Conservation (phyloP, 2,797 vertebrate genomes). For the Syngnathus rostellatus region DNA sequence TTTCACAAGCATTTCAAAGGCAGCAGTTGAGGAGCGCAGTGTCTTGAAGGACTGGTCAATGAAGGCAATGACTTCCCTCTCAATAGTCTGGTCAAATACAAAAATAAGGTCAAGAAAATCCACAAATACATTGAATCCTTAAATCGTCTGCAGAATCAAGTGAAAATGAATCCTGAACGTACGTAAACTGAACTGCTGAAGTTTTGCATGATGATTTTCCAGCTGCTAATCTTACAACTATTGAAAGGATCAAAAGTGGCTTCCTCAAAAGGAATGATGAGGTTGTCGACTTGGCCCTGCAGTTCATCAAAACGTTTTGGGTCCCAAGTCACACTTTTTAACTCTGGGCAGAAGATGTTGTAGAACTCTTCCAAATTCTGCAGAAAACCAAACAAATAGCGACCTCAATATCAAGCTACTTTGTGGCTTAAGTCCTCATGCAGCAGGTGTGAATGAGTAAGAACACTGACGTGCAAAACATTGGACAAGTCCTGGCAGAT, state of each 20-base stretch:
- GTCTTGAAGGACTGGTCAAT: slow-evolving; percentile 87
- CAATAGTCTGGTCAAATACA: slow-evolving; percentile 70
- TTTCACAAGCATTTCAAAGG: slow-evolving; percentile 84
- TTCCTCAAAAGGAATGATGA: slow-evolving; percentile 73
- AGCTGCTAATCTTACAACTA: slow-evolving; percentile 63
- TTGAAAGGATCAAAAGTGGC: slow-evolving; percentile 80
- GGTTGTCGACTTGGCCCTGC: slow-evolving; percentile 66
- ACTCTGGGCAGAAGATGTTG: slow-evolving; percentile 81
- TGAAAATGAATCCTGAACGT: slow-evolving; percentile 21
- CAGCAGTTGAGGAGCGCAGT: slow-evolving; percentile 81
- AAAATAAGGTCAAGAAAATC: background rate
- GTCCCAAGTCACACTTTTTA: slow-evolving; percentile 81
- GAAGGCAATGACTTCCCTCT: slow-evolving; percentile 79
- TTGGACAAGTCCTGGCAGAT: slow-evolving; percentile 81
- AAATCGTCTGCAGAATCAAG: background rate
- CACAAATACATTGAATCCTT: background rate
- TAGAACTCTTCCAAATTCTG: slow-evolving; percentile 85
- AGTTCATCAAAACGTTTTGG: slow-evolving; percentile 75
- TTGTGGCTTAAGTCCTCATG: background rate
- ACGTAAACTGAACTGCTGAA: slow-evolving; percentile 78
- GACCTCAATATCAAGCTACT: background rate
- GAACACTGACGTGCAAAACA: slow-evolving; percentile 75
- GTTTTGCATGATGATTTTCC: slow-evolving; percentile 78
- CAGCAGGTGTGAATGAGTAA: slow-evolving; percentile 1
- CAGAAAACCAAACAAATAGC: slow-evolving; percentile 11